A percentile compares a stretch with the other conserved stretches of the same genome.
Evolutionary conservation across 1,140 invertebrate species (phyloP).

Genomic region (Drosophila bipectinata): DNA sequence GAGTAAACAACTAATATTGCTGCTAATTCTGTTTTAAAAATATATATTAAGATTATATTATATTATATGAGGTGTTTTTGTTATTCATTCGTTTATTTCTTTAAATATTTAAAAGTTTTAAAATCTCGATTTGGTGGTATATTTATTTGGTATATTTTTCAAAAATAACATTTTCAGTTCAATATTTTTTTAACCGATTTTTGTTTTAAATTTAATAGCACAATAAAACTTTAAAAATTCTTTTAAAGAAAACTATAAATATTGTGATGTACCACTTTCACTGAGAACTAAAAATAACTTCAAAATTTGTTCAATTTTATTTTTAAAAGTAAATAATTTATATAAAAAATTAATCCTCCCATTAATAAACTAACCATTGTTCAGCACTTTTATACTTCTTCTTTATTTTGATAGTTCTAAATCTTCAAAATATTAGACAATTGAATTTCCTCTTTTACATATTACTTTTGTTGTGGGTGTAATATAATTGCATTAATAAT

Average conservation of each 20-base stretch:
- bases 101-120: no score
- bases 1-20: no score
- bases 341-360: neutral
- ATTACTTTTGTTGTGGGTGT: constrained; percentile 41
- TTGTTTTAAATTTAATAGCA: neutral
- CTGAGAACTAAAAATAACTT: no score
- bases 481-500: constrained; percentile 47
- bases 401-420: constrained; percentile 28
- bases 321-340: neutral
- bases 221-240: neutral
- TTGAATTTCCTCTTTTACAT: constrained; percentile 60
- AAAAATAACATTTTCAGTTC: neutral
- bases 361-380: neutral
- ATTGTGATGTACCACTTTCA: no score
- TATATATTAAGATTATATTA: no score
- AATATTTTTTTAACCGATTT: neutral
- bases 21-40: no score
- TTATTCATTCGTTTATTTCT: no score
- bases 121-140: no score
- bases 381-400: constrained; percentile 7
- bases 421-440: constrained; percentile 25
- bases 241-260: neutral
- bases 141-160: no score
- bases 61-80: no score
- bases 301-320: no score